Conservation (phyloP, 1,140 invertebrate genomes). For the Nebria ingens region DNA sequence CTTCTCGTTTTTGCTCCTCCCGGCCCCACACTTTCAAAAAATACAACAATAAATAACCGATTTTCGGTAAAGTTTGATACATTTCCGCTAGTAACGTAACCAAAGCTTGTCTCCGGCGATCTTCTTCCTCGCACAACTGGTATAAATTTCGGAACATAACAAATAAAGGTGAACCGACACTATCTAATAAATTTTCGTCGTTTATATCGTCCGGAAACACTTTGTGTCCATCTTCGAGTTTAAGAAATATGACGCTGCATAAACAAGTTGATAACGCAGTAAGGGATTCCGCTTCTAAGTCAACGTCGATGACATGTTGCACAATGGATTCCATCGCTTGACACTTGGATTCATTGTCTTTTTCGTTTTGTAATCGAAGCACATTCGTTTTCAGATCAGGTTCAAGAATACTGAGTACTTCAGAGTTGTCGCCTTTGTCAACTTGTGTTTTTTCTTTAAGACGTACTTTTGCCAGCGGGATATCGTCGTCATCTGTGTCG, state of each 20-base stretch:
- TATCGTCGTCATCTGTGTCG: conserved; percentile 80
- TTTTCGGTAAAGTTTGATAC: conserved; percentile 45
- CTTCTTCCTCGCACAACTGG: conserved; percentile 63
- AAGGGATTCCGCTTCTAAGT: conserved; percentile 52
- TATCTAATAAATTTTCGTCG: conserved; percentile 55
- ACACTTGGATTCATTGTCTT: conserved; percentile 53
- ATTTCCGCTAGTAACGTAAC: conserved; percentile 66
- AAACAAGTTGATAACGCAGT: conserved; percentile 39
- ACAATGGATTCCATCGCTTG: conserved; percentile 60
- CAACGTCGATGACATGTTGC: conserved; percentile 52
- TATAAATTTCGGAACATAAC: conserved; percentile 63
- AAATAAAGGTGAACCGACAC: conserved; percentile 70
- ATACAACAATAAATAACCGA: conserved; percentile 80
- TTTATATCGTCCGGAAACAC: conserved; percentile 34
- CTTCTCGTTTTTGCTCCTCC: conserved; percentile 45
- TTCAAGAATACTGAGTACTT: conserved; percentile 27
- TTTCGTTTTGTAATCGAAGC: conserved; percentile 52
- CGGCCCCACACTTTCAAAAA: conserved; percentile 69
- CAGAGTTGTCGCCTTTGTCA: conserved; percentile 4
- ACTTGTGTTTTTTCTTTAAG: conserved; percentile 17
- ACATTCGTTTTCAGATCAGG: conserved; percentile 52
- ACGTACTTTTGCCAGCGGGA: conserved; percentile 59
- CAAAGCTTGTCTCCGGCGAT: conserved; percentile 61
- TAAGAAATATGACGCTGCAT: conserved; percentile 33
- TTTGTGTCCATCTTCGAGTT: conserved; percentile 37